A percentile compares a stretch with the other conserved stretches of the same genome.
Evolutionary conservation across 2,113 vertebrate genomes (phyloP).

Genomic region (Strix aluco): DNA sequence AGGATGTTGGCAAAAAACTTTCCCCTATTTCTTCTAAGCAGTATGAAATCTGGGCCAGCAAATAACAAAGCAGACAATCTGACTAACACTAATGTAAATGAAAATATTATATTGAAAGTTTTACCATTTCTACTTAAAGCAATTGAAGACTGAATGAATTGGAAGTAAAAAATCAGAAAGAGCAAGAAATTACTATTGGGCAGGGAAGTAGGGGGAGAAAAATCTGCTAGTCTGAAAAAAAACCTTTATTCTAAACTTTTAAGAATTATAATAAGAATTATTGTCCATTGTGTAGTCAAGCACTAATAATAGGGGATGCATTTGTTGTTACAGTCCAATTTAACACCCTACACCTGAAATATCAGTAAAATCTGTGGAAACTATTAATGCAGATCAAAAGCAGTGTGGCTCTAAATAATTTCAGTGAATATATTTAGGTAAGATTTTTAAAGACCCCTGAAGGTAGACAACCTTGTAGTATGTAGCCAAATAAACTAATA

Average conservation of each 20-base stretch:
- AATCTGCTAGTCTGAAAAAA: background rate
- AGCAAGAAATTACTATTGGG: background rate
- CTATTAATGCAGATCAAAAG: constrained; percentile 14
- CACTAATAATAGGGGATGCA: background rate
- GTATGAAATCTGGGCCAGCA: background rate
- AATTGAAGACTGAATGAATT: background rate
- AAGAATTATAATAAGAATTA: background rate
- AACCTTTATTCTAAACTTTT: background rate
- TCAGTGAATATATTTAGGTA: background rate
- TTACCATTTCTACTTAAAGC: background rate
- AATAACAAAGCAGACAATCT: background rate
- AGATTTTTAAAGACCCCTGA: background rate
- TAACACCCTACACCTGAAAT: background rate
- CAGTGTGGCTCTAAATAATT: constrained; percentile 5
- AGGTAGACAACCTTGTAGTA: background rate
- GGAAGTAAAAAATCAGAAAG: background rate
- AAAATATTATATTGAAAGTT: background rate
- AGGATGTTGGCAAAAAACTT: background rate
- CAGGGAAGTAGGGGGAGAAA: background rate
- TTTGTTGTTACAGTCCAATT: constrained; percentile 11
- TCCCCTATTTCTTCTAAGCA: background rate
- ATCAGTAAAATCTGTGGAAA: background rate
- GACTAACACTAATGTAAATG: background rate
- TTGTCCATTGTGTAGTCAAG: background rate
- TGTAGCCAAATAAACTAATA: constrained; percentile 1